phyloP scores from a whole-genome alignment of 2,797 vertebrate genomes.

The Gymnopithys bicolor region DNA sequence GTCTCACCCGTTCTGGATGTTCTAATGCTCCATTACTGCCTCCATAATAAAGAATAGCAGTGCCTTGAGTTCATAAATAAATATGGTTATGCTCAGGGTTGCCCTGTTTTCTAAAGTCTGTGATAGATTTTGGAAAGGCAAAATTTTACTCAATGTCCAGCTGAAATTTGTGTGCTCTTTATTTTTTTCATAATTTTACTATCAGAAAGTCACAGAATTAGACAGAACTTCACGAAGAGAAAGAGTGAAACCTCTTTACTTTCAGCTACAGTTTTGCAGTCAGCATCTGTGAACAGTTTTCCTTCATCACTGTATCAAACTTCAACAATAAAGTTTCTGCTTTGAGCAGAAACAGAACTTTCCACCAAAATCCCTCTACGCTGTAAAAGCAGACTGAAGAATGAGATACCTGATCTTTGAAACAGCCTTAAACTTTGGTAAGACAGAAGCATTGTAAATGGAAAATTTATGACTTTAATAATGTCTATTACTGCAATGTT shows the following conservation, averaged over 20 bases:
- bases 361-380: neutral
- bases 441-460: neutral
- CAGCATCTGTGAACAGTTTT: neutral
- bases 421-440: neutral
- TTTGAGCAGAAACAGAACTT: neutral
- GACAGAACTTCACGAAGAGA: neutral
- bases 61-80: neutral
- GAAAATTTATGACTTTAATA: constrained; percentile 28
- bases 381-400: neutral
- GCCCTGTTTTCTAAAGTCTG: neutral
- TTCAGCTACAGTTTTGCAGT: neutral
- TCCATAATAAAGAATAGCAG: neutral
- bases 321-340: neutral
- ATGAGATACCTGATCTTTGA: neutral
- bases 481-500: neutral
- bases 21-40: neutral
- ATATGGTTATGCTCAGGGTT: neutral
- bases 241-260: neutral
- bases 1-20: neutral
- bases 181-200: neutral
- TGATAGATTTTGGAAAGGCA: neutral
- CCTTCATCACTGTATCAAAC: neutral
- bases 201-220: neutral
- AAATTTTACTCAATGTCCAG: neutral
- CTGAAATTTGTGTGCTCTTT: neutral